Percentiles rank a stretch among this genome's conserved stretches.
phyloP scores from a whole-genome alignment of 2,113 vertebrate species.

The Varanus komodoensis region DNA sequence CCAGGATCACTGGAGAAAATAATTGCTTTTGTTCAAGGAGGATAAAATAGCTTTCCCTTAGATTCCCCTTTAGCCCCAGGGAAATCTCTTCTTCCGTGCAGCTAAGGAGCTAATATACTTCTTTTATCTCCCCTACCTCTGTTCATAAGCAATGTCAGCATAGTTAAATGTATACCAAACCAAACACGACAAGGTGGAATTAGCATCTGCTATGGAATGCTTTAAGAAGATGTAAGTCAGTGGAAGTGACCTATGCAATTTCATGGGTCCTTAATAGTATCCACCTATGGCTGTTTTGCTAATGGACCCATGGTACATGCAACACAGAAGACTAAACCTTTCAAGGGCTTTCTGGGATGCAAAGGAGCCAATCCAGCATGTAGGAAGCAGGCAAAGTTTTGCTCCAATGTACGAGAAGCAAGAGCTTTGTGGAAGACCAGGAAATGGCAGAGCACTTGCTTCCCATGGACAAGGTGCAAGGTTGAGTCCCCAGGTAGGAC shows the following conservation, averaged over 20 bases:
- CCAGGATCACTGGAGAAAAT: constrained; percentile 58
- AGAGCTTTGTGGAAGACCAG: neutral
- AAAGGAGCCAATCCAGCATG: accelerated
- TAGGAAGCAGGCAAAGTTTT: constrained; percentile 4
- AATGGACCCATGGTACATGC: neutral
- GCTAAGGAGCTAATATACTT: constrained; percentile 64
- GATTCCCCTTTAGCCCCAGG: constrained; percentile 49
- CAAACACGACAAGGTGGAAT: constrained; percentile 54
- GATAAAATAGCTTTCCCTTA: constrained; percentile 59
- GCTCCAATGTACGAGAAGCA: neutral
- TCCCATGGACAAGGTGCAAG: neutral
- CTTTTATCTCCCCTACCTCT: constrained; percentile 53
- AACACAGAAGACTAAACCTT: constrained; percentile 6
- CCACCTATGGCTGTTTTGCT: neutral
- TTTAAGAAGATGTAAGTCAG: constrained; percentile 35
- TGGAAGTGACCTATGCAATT: constrained; percentile 25
- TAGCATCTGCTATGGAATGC: neutral
- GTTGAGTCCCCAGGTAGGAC: neutral
- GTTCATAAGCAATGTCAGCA: constrained; percentile 57
- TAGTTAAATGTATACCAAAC: constrained; percentile 59
- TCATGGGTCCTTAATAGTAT: constrained; percentile 4
- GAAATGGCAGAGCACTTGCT: neutral
- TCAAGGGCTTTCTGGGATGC: neutral
- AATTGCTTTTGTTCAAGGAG: constrained; percentile 63
- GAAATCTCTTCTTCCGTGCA: constrained; percentile 69